Percentiles rank a stretch among this genome's conserved stretches.
phyloP scores from a whole-genome alignment of 1,140 invertebrate species.

The Paraescarpia echinospica region DNA sequence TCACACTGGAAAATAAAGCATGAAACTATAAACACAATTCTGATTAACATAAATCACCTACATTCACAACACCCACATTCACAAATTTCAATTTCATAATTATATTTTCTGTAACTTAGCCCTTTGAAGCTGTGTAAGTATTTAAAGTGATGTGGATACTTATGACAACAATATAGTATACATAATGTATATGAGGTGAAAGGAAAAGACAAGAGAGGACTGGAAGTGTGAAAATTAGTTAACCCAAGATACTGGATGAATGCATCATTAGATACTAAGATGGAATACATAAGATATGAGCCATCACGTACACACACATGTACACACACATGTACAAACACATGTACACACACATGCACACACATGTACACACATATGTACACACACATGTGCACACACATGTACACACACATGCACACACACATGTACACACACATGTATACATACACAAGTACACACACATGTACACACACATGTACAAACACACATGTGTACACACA shows the following conservation, averaged over 20 bases:
- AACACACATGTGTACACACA: not conserved
- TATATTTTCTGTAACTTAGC: not conserved
- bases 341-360: too few species aligned
- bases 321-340: too few species aligned
- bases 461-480: conserved; percentile 53
- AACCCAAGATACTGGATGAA: too few species aligned
- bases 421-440: not conserved
- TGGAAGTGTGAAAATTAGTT: too few species aligned
- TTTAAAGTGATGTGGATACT: too few species aligned
- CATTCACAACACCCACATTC: too few species aligned
- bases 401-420: not conserved
- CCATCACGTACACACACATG: not conserved
- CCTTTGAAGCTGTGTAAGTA: not conserved
- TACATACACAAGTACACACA: conserved; percentile 73
- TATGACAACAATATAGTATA: too few species aligned
- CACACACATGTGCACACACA: not conserved
- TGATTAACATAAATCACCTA: not conserved
- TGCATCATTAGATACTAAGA: too few species aligned
- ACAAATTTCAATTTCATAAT: not conserved
- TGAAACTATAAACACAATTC: not conserved
- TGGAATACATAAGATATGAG: not conserved
- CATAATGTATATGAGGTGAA: too few species aligned
- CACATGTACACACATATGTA: not conserved
- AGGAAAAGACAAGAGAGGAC: too few species aligned
- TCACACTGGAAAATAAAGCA: too few species aligned